Conservation (phyloP, 2,797 vertebrate genomes). For the Champsocephalus esox region DNA sequence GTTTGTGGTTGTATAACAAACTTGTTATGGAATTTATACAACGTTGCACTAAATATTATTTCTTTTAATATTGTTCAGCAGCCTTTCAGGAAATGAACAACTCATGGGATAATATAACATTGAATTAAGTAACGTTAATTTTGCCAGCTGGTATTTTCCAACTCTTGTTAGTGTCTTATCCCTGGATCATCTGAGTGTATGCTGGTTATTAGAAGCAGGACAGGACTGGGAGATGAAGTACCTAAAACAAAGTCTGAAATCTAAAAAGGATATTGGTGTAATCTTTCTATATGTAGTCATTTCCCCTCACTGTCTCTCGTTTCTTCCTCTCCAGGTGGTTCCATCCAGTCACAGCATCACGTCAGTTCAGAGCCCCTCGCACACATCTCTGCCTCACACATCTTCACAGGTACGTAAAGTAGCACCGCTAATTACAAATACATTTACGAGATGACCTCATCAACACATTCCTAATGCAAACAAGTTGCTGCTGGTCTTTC, state of each 20-base stretch:
- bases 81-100: conserved; percentile 12
- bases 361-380: conserved; percentile 77
- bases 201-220: conserved; percentile 11
- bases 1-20: not conserved
- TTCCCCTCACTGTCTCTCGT: not conserved
- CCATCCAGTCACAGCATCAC: conserved; percentile 65
- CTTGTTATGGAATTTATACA: not conserved
- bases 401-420: conserved; percentile 86
- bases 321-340: conserved; percentile 47
- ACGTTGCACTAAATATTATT: not conserved
- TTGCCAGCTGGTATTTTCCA: not conserved
- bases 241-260: conserved; percentile 13
- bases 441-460: not conserved
- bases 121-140: not conserved
- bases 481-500: not conserved
- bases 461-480: conserved; percentile 4
- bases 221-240: not conserved
- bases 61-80: not conserved
- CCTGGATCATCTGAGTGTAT: conserved; percentile 14
- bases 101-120: not conserved
- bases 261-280: conserved; percentile 7
- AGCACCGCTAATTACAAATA: not conserved
- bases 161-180: not conserved
- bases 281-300: not conserved
- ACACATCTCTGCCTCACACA: conserved; percentile 80